Conservation (phyloP, 2,113 vertebrate genomes). For the Erythrocercus mccallii region DNA sequence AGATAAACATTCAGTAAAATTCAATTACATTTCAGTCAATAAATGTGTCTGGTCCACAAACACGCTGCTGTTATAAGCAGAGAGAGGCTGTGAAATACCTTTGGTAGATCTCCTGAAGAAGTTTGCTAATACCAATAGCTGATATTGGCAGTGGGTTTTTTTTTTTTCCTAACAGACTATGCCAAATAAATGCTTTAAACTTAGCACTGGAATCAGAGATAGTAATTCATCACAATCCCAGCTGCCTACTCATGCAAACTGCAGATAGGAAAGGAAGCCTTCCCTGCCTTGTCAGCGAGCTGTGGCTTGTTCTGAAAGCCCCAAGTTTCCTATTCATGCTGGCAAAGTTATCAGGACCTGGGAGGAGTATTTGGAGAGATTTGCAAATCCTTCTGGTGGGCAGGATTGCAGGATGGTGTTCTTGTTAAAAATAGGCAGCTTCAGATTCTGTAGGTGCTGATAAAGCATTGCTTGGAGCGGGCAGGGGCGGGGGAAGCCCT, state of each 20-base stretch:
- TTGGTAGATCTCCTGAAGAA: neutral
- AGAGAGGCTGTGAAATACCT: neutral
- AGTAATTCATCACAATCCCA: constrained; percentile 52
- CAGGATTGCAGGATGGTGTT: neutral
- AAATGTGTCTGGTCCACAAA: neutral
- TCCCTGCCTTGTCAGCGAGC: neutral
- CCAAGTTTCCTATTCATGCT: neutral
- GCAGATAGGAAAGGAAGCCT: constrained; percentile 39
- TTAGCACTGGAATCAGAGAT: constrained; percentile 13
- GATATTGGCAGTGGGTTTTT: neutral
- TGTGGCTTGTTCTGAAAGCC: neutral
- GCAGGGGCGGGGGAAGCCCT: neutral
- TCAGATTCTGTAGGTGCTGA: constrained; percentile 24
- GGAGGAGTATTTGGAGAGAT: constrained; percentile 14
- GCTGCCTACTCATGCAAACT: constrained; percentile 48
- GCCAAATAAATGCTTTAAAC: constrained; percentile 34
- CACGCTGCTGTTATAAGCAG: neutral
- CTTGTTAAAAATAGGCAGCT: constrained; percentile 15
- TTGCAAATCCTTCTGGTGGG: constrained; percentile 45
- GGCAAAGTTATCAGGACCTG: constrained; percentile 1
- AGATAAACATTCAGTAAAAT: constrained; percentile 3
- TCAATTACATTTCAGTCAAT: neutral
- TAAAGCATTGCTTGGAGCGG: neutral
- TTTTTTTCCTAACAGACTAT: neutral
- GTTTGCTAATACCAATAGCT: neutral